These are phyloP conservation scores for Musca vetustissima DNA, from an alignment of 1,140 invertebrate species.

Conservation along the genomic window DNA sequence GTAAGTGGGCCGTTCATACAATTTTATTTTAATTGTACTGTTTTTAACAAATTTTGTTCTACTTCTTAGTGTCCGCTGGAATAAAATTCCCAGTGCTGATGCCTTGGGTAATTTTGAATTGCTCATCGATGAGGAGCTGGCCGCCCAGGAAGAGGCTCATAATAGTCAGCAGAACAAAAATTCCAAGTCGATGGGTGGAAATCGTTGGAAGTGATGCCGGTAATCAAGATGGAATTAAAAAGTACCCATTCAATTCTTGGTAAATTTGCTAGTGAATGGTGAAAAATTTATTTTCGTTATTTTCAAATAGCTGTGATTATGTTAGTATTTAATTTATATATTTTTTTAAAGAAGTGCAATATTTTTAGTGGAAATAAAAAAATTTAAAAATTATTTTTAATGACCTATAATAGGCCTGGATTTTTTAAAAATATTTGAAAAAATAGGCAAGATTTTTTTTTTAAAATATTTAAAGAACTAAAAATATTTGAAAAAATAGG, in stretches of 20 bases:
- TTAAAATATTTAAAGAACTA: no score
- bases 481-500: no score
- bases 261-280: no score
- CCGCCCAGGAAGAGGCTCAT: slow-evolving; percentile 61
- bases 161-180: slow-evolving; percentile 35
- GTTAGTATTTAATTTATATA: background rate
- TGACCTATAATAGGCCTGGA: no score
- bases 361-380: no score
- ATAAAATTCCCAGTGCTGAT: slow-evolving; percentile 79
- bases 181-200: slow-evolving; percentile 35
- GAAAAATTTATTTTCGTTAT: no score
- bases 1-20: slow-evolving; percentile 58
- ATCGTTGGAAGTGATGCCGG: slow-evolving; percentile 53
- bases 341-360: no score
- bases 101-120: slow-evolving; percentile 87
- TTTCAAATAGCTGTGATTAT: background rate
- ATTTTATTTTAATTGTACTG: background rate
- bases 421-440: no score
- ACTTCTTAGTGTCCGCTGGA: slow-evolving; percentile 72
- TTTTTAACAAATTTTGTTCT: background rate
- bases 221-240: no score
- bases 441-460: no score
- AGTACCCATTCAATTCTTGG: no score
- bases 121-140: slow-evolving; percentile 81
- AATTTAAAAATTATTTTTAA: no score